phyloP scores from a whole-genome alignment of 2,113 vertebrate species.

The Onychostoma macrolepis region DNA sequence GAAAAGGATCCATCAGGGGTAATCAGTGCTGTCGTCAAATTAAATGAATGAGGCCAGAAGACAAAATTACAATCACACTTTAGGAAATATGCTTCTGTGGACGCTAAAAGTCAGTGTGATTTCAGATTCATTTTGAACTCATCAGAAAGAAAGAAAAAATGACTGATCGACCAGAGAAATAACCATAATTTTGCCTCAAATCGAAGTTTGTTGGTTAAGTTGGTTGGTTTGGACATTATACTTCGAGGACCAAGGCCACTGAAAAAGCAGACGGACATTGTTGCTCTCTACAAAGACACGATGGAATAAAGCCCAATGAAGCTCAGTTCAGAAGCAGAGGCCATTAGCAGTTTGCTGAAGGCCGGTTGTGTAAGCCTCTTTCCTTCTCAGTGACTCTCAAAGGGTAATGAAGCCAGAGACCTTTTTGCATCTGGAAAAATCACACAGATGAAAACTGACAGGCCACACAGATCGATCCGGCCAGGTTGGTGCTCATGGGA shows the following conservation, averaged over 20 bases:
- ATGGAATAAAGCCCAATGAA: background rate
- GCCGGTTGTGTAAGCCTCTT: background rate
- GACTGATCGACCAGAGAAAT: background rate
- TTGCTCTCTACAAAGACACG: background rate
- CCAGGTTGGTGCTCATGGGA: conserved; percentile 42
- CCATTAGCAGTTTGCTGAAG: conserved; percentile 5
- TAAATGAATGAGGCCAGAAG: background rate
- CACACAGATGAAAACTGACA: conserved; percentile 54
- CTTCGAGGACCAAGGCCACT: background rate
- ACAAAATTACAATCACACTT: background rate
- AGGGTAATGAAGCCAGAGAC: conserved; percentile 55
- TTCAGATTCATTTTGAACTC: background rate
- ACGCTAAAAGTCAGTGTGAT: background rate
- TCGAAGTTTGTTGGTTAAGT: background rate
- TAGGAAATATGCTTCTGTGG: background rate
- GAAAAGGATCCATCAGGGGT: conserved; percentile 28
- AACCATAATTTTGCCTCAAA: background rate
- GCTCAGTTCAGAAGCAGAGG: background rate
- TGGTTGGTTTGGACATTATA: background rate
- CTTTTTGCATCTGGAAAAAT: conserved; percentile 52
- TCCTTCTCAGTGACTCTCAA: conserved; percentile 29
- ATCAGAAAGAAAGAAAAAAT: background rate
- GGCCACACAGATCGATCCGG: conserved; percentile 52
- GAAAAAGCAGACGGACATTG: background rate
- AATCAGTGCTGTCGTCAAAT: background rate